Evolutionary conservation across 1,140 invertebrate species (phyloP), one percentile per base, ranked within the genome.

Genomic region (Lanistes nyassanus): DNA sequence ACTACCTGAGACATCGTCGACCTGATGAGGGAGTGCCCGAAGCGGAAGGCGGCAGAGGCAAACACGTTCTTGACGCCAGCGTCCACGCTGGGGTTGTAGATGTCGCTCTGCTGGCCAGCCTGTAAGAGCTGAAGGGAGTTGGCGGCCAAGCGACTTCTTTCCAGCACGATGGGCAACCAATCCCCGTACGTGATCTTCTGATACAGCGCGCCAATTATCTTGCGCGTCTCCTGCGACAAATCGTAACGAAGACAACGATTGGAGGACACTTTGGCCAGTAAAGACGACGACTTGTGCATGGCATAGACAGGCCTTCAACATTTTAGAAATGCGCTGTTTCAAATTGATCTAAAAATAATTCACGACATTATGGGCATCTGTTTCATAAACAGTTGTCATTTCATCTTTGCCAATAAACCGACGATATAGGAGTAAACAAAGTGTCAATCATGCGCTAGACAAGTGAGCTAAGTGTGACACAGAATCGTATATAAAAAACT

Each of bases 101-200:
- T 2, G 23, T 39, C 31, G 39, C 42, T 56, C 36, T 58, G 7
- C 13, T 37, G 19, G 16, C 53, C 73, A 1, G 36, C 29, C 60
- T 42, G 39, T 13, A 73, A 62, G 1, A 34, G 23, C 16, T 62
- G 37, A 29, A 51, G 42, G n/a, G 16, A 16, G 31, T 47, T 31
- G 34, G 29, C 3, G 56, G 34, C 37, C 1, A 51, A 39, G 5
- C 51, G 31, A 19, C 64, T 60, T n/a, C 64, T 55, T 19, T 72
- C 76, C 29, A 77, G 34, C 31, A 75, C 53, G 11, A 75, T 62
- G 37, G 73, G 73, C n/a, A 78, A 67, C 36, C 53, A 99, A 77
- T 98, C 93, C 53, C 92, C 91, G 82, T 95, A 99, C 2, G 97
- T 98, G 51, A 99, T 97, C 79, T 97, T 94, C 87, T 99, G 98